Conservation (phyloP, 2,888 invertebrate genomes). For the Steinernema scapterisci region DNA sequence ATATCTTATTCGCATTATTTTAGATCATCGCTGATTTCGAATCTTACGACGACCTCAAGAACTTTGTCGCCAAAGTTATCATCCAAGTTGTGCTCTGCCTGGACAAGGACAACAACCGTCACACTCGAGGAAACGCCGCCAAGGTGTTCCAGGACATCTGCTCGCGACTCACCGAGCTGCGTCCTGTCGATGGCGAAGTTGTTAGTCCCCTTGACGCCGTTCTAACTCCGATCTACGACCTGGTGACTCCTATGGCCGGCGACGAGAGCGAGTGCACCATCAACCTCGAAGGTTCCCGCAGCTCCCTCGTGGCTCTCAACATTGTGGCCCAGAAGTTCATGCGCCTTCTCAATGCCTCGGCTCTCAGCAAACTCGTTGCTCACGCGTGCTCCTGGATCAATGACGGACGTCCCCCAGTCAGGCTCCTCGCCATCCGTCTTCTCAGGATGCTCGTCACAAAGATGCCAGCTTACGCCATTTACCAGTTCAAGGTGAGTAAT, state of each 20-base stretch:
- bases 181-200: background rate
- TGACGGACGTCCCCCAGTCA: slow-evolving; percentile 54
- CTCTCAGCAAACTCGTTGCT: slow-evolving; percentile 44
- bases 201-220: slow-evolving; percentile 39
- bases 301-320: slow-evolving; percentile 59
- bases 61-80: slow-evolving; percentile 45
- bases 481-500: slow-evolving; percentile 53
- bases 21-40: slow-evolving; percentile 35
- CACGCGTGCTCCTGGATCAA: slow-evolving; percentile 51
- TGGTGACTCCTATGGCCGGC: slow-evolving; percentile 41
- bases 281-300: slow-evolving; percentile 47
- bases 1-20: background rate
- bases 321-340: slow-evolving; percentile 62
- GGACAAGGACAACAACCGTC: slow-evolving; percentile 48
- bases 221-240: slow-evolving; percentile 48
- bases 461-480: slow-evolving; percentile 57
- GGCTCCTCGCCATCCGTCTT: slow-evolving; percentile 58
- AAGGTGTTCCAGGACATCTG: slow-evolving; percentile 57
- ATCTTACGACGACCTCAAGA: slow-evolving; percentile 41
- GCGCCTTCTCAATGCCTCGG: slow-evolving; percentile 40
- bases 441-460: slow-evolving; percentile 58
- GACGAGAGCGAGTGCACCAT: slow-evolving; percentile 36
- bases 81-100: slow-evolving; percentile 54
- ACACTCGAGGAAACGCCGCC: slow-evolving; percentile 52
- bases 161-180: slow-evolving; percentile 22